A percentile compares a stretch with the other conserved stretches of the same genome.
These are phyloP conservation scores for Orthosia gracilis DNA, from an alignment of 2,888 invertebrate species.

Conservation along the genomic window DNA sequence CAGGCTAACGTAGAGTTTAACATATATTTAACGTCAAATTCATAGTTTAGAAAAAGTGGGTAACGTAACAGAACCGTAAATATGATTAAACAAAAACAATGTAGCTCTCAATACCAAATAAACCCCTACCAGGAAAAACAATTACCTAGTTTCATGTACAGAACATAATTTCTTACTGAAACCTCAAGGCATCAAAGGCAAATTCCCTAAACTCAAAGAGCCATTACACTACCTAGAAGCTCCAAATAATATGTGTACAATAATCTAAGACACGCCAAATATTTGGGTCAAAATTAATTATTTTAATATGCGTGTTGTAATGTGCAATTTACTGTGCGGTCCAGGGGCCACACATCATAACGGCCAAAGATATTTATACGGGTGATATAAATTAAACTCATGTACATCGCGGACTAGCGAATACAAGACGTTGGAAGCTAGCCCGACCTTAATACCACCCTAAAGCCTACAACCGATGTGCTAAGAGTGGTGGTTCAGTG, in stretches of 20 bases:
- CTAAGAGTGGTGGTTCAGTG: constrained; percentile 30
- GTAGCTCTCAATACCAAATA: neutral
- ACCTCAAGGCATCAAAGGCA: constrained; percentile 27
- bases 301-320: constrained; percentile 75
- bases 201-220: constrained; percentile 52
- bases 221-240: constrained; percentile 28
- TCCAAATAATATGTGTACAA: constrained; percentile 63
- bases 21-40: too few species aligned
- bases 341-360: constrained; percentile 76
- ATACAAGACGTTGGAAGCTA: constrained; percentile 88
- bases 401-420: constrained; percentile 71
- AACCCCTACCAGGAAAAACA: neutral
- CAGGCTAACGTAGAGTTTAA: too few species aligned
- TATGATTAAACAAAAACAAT: neutral
- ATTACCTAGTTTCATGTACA: neutral
- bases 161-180: constrained; percentile 17
- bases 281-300: constrained; percentile 76
- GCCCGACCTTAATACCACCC: constrained; percentile 83
- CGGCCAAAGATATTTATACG: constrained; percentile 80
- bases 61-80: too few species aligned
- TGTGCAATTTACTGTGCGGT: constrained; percentile 78
- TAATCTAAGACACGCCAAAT: constrained; percentile 69
- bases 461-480: constrained; percentile 69
- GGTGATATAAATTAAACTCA: constrained; percentile 85
- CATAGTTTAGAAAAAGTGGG: too few species aligned